Percentiles rank a stretch among this genome's conserved stretches.
These are phyloP conservation scores for Akabosia matsudoensis DNA, from an alignment of 1,140 invertebrate species.

Conservation along the genomic window DNA sequence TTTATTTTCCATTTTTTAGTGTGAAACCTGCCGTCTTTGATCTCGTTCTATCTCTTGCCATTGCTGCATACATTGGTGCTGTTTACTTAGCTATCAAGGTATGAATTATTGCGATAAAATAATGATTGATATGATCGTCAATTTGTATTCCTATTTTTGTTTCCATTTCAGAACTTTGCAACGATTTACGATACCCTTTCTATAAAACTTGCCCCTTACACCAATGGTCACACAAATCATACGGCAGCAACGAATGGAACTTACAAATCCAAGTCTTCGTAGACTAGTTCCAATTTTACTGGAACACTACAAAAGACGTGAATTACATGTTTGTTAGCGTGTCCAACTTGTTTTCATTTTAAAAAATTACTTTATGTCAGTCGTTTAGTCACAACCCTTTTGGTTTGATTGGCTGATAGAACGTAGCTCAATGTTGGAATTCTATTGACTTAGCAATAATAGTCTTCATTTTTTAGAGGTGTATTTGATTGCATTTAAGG, in stretches of 20 bases:
- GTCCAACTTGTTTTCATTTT: no score
- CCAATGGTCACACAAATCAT: not conserved
- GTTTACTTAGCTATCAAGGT: constrained; percentile 79
- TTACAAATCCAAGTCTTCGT: not conserved
- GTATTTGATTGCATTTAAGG: no score
- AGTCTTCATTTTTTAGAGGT: no score
- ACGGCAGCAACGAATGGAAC: constrained; percentile 10
- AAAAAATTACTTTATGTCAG: no score
- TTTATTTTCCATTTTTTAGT: constrained; percentile 59
- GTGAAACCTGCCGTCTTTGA: constrained; percentile 98
- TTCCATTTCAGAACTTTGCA: constrained; percentile 13
- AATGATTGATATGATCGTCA: not conserved
- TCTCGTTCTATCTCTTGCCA: constrained; percentile 82
- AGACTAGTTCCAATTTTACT: no score
- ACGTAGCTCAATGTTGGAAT: no score
- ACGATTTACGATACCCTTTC: constrained; percentile 1
- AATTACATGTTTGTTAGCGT: no score
- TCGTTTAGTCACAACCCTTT: no score
- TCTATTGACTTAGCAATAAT: no score
- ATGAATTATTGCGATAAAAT: constrained; percentile 34
- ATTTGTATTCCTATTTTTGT: not conserved
- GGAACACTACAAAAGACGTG: no score
- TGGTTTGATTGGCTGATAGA: no score
- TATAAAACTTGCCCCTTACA: not conserved
- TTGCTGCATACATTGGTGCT: constrained; percentile 73